phyloP scores from a whole-genome alignment of 2,888 invertebrate genomes.

The Drosophila paracracens region DNA sequence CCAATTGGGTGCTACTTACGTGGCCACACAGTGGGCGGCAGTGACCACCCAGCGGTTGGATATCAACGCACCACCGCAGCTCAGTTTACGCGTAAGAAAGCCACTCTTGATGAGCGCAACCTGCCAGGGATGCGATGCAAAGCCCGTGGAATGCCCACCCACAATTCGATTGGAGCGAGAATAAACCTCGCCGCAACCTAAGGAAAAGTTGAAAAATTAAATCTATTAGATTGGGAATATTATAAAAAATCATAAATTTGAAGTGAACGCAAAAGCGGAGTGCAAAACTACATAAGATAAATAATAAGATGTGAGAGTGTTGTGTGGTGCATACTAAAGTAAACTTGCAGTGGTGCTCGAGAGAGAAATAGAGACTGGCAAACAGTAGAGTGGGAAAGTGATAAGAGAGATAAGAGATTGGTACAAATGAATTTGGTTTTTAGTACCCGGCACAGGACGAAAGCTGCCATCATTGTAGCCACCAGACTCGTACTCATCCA shows the following conservation, averaged over 20 bases:
- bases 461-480: constrained; percentile 77
- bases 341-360: constrained; percentile 53
- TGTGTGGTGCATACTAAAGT: constrained; percentile 47
- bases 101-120: constrained; percentile 96
- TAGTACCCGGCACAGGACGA: constrained; percentile 85
- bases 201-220: constrained; percentile 67
- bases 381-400: constrained; percentile 14
- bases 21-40: constrained; percentile 96
- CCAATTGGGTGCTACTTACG: constrained; percentile 87
- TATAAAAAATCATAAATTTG: not conserved
- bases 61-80: constrained; percentile 95
- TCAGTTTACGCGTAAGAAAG: constrained; percentile 94
- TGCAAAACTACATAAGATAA: constrained; percentile 21
- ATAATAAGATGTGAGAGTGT: constrained; percentile 19
- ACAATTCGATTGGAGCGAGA: constrained; percentile 95
- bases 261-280: constrained; percentile 31
- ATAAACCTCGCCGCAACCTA: constrained; percentile 96
- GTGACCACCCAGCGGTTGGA: constrained; percentile 97
- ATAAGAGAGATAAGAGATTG: constrained; percentile 21
- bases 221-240: not conserved
- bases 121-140: constrained; percentile 97
- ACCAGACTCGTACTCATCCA: constrained; percentile 72
- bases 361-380: constrained; percentile 4
- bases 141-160: constrained; percentile 95
- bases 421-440: constrained; percentile 30